Percentiles rank a stretch among this genome's conserved stretches.
These are phyloP conservation scores for Podotricha telesiphe DNA, from an alignment of 2,888 invertebrate genomes.

Conservation along the genomic window DNA sequence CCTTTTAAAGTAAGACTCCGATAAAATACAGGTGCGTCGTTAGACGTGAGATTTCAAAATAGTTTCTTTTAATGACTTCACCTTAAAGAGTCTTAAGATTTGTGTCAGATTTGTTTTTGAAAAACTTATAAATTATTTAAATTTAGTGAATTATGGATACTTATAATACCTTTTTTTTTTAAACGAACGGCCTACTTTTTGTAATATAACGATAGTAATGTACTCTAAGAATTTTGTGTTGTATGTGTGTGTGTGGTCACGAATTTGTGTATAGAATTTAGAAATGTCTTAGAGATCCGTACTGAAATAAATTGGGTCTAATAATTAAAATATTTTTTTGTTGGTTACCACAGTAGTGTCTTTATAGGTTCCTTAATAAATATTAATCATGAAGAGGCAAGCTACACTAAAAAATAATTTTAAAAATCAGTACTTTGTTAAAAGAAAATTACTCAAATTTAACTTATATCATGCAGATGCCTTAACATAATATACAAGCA, in stretches of 20 bases:
- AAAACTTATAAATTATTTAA: neutral
- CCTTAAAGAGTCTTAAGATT: neutral
- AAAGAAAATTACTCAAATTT: too few species aligned
- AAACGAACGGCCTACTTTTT: neutral
- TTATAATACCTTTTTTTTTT: neutral
- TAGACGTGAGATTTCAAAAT: conserved; percentile 24
- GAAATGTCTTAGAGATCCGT: conserved; percentile 1
- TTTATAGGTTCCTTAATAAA: too few species aligned
- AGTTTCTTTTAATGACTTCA: neutral
- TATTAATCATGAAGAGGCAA: too few species aligned
- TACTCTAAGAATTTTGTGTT: conserved; percentile 9
- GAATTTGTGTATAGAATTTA: conserved; percentile 6
- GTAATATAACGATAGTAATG: conserved; percentile 9
- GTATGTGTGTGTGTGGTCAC: neutral
- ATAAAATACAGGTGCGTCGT: conserved; percentile 32
- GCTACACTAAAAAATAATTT: too few species aligned
- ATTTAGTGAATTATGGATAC: neutral
- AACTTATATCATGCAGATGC: too few species aligned
- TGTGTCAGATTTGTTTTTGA: conserved; percentile 1
- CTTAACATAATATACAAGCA: too few species aligned
- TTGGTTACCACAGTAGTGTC: too few species aligned
- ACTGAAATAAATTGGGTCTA: neutral
- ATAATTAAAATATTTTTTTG: too few species aligned
- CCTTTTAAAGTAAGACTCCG: conserved; percentile 39
- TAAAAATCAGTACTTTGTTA: too few species aligned